Evolutionary conservation across 2,888 invertebrate species (phyloP).

Genomic region (Polydrusus cervinus): DNA sequence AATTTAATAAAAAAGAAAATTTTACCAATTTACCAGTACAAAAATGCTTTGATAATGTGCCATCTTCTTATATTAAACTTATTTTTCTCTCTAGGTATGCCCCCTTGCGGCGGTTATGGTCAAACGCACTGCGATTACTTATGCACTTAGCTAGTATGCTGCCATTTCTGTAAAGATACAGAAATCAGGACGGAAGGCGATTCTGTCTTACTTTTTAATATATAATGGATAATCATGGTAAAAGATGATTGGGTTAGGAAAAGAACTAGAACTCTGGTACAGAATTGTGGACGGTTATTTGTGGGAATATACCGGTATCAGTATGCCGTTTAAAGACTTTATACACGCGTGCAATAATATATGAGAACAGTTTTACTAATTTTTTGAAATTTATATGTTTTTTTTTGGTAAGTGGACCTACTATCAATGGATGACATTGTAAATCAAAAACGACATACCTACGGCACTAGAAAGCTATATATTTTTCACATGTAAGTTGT

Average conservation of each 20-base stretch:
- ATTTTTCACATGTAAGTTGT: too few relatives aligned
- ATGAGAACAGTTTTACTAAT: too few relatives aligned
- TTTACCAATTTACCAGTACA: too few relatives aligned
- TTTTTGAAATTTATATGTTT: too few relatives aligned
- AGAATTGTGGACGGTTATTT: conserved; percentile 16
- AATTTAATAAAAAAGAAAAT: too few relatives aligned
- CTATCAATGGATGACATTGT: neutral
- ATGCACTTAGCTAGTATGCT: conserved; percentile 72
- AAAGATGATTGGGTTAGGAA: conserved; percentile 21
- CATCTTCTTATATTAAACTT: too few relatives aligned
- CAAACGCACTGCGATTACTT: conserved; percentile 72
- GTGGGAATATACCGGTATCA: neutral
- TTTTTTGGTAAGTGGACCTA: neutral
- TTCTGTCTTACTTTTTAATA: conserved; percentile 22
- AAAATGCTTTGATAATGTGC: too few relatives aligned
- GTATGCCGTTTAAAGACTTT: too few relatives aligned
- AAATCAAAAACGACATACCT: too few relatives aligned
- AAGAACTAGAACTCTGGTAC: conserved; percentile 25
- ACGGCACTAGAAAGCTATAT: too few relatives aligned
- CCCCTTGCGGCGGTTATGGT: conserved; percentile 72
- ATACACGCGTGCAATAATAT: neutral
- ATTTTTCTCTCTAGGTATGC: conserved; percentile 70
- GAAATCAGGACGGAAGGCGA: conserved; percentile 21
- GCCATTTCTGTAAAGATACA: conserved; percentile 65
- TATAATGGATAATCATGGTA: conserved; percentile 28